Percentiles rank a stretch among this genome's conserved stretches.
Evolutionary conservation across 2,888 invertebrate species (phyloP).

Genomic region (Idaea dimidiata): DNA sequence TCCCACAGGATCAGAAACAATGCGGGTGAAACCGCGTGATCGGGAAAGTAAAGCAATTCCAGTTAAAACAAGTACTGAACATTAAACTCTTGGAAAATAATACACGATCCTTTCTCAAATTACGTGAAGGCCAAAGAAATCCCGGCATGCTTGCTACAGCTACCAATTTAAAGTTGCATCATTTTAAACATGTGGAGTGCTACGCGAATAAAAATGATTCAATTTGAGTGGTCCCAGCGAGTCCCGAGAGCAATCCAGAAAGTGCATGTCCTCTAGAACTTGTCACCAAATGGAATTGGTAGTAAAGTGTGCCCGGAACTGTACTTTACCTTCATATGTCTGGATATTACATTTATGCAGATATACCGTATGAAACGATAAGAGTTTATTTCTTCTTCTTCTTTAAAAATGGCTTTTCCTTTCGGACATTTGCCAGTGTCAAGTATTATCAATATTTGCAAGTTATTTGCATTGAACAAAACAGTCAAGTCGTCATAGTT

Average conservation of each 20-base stretch:
- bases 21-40: too few relatives aligned
- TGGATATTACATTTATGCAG: neutral
- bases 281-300: conserved; percentile 36
- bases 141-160: conserved; percentile 1
- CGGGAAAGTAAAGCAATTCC: neutral
- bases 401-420: too few relatives aligned
- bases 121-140: neutral
- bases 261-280: conserved; percentile 19
- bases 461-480: too few relatives aligned
- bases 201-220: conserved; percentile 25
- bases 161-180: conserved; percentile 11
- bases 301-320: neutral
- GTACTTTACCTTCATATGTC: neutral
- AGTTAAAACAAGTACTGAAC: neutral
- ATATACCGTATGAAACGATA: conserved; percentile 16
- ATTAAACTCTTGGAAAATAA: neutral
- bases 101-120: neutral
- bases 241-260: conserved; percentile 25
- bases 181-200: conserved; percentile 13
- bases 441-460: too few relatives aligned
- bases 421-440: too few relatives aligned
- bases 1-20: too few relatives aligned
- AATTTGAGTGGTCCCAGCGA: conserved; percentile 21
- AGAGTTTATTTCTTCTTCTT: too few relatives aligned
- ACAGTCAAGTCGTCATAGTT: too few relatives aligned